Conservation (phyloP, 1,140 invertebrate species). For the Trichonephila inaurata region DNA sequence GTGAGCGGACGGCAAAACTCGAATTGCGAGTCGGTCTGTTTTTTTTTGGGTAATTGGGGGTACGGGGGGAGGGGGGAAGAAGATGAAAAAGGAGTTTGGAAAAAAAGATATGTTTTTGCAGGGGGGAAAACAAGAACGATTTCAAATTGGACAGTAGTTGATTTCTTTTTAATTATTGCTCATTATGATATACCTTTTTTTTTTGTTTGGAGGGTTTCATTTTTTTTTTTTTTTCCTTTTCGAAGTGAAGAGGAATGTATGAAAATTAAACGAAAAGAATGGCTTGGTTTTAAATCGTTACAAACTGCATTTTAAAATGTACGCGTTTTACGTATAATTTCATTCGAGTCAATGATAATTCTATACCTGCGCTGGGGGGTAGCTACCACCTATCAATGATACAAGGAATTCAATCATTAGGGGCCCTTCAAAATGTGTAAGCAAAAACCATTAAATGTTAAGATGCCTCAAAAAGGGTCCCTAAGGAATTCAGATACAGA, state of each 20-base stretch:
- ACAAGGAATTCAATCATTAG: too few species aligned
- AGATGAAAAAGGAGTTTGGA: not conserved
- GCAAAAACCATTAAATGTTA: too few species aligned
- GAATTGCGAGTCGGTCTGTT: not conserved
- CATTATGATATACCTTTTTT: not conserved
- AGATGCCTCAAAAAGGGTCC: too few species aligned
- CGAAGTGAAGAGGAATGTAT: not conserved
- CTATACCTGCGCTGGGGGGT: too few species aligned
- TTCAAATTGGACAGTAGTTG: too few species aligned
- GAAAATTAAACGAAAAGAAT: too few species aligned
- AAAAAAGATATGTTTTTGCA: not conserved
- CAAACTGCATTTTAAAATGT: not conserved
- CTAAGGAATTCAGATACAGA: too few species aligned
- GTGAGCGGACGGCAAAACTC: not conserved
- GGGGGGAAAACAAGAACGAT: not conserved
- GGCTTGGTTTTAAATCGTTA: too few species aligned
- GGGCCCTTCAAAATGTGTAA: too few species aligned
- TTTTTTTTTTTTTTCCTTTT: not conserved
- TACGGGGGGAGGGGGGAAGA: too few species aligned
- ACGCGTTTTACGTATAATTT: not conserved
- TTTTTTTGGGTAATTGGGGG: not conserved
- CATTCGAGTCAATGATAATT: too few species aligned
- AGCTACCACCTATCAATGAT: too few species aligned
- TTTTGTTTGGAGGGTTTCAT: not conserved
- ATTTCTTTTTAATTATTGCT: not conserved